Conservation (phyloP, 2,888 invertebrate species). For the Buathra laborator region DNA sequence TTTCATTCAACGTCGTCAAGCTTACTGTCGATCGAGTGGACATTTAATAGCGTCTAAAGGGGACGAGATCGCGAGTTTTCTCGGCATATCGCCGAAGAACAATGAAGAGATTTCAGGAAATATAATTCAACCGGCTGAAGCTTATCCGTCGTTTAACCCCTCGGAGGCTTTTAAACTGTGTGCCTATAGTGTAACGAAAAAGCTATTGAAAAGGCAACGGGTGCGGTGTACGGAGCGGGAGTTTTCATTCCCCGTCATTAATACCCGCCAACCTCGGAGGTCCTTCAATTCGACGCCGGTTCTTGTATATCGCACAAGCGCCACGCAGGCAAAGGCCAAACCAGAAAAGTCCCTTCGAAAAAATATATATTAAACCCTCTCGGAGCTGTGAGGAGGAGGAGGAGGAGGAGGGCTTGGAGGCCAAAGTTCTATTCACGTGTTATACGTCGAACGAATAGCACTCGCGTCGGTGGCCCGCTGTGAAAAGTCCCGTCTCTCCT, state of each 20-base stretch:
- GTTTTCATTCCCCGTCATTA: slow-evolving; percentile 46
- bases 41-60: slow-evolving; percentile 3
- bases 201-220: slow-evolving; percentile 38
- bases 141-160: slow-evolving; percentile 10
- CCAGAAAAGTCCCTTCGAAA: slow-evolving; percentile 23
- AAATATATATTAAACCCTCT: slow-evolving; percentile 30
- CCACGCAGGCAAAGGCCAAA: neutral
- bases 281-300: slow-evolving; percentile 38
- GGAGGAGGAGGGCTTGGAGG: too few relatives aligned
- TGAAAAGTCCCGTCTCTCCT: slow-evolving; percentile 11
- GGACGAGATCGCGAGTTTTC: neutral
- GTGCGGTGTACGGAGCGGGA: neutral
- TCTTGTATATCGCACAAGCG: neutral
- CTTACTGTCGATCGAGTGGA: neutral
- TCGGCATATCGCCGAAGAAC: slow-evolving; percentile 17
- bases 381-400: neutral
- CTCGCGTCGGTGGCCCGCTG: neutral
- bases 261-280: slow-evolving; percentile 37
- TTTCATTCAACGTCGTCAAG: neutral
- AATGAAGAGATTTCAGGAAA: slow-evolving; percentile 33
- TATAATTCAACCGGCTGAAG: slow-evolving; percentile 28
- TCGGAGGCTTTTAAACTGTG: slow-evolving; percentile 30
- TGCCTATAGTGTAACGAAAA: slow-evolving; percentile 21
- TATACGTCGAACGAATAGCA: slow-evolving; percentile 29
- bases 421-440: slow-evolving; percentile 43